Evolutionary conservation across 1,140 invertebrate species (phyloP), one percentile per base, ranked within the genome.

Genomic region (Oryctes rhinoceros): DNA sequence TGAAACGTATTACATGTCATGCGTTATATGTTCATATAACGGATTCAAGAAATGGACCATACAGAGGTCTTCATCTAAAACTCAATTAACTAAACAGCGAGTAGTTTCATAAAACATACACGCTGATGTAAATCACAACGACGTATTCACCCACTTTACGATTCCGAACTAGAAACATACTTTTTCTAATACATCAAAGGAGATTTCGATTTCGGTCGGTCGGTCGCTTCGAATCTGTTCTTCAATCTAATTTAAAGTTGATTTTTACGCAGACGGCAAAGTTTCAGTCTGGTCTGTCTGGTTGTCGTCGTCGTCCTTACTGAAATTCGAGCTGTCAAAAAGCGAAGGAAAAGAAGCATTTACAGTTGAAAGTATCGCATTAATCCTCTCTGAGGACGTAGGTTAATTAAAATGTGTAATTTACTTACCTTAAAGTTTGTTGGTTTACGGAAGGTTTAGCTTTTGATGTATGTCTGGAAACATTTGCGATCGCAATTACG

Each of bases 371-470:
- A 15, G 53, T 59, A 59, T 59, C 53, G 53, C 53, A 59, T 59
- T 59, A 59, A 59, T 59, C 18, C 53, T 59, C 53, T 6, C 53
- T 18, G 6, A 15, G 53, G 53, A 59, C 53, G 53, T 18, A 59
- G 53, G 53, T 59, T 59, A 59, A 59, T 59, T 59, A 59, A 59
- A 59, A 59, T 59, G 53, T 59, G 53, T 59, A 59, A 59, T 59
- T 59, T 59, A 59, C 53, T 59, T 59, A 18, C 53, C 53, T 59
- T 59, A 18, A 15, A 59, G 53, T 59, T 59, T 59, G 53, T 59
- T 59, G 53, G 53, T n/a, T 59, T 59, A n/a, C 53, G 15, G 49
- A 59, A 18, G 18, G 53, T 59, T 59, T 59, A 59, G n/a, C 53
- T 59, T 59, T 59, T 59, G 53, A 59, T 59, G 15, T 59, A 59